Evolutionary conservation across 2,797 vertebrate genomes (phyloP).

Genomic region (Ispidina lecontei): DNA sequence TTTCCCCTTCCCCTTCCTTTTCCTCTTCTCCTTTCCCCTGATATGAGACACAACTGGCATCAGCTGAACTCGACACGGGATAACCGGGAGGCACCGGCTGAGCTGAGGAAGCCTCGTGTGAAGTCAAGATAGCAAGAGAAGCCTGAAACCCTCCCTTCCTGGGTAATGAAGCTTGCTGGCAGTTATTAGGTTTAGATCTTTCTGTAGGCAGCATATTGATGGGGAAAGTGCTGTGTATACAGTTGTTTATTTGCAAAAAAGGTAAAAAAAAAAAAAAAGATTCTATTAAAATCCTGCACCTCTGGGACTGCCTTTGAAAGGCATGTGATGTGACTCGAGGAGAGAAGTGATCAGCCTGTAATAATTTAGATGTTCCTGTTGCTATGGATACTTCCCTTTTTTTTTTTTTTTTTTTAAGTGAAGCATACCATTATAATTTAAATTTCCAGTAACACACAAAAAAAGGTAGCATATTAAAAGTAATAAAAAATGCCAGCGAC

Average conservation of each 20-base stretch:
- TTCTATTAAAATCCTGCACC: constrained; percentile 32
- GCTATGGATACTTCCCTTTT: constrained; percentile 68
- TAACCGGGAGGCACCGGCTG: not conserved
- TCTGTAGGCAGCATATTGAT: not conserved
- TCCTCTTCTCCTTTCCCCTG: not conserved
- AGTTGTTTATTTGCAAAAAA: constrained; percentile 29
- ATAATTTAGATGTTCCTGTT: constrained; percentile 69
- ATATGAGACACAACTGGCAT: not conserved
- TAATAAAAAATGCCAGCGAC: constrained; percentile 25
- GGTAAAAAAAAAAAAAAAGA: not conserved
- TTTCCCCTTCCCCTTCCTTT: not conserved
- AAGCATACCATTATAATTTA: constrained; percentile 68
- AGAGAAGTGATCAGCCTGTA: constrained; percentile 61
- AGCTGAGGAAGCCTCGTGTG: not conserved
- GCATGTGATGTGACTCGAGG: not conserved
- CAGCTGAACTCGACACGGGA: not conserved
- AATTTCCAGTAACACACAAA: constrained; percentile 38
- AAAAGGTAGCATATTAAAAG: constrained; percentile 1
- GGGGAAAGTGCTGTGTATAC: not conserved
- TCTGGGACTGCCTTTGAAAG: constrained; percentile 39
- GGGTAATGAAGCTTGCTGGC: not conserved
- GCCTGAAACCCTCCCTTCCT: not conserved
- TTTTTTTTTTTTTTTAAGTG: not conserved
- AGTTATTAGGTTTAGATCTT: not conserved
- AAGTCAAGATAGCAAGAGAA: not conserved